Evolutionary conservation across 2,888 invertebrate species (phyloP), one percentile per base, ranked within the genome.

Genomic region (Acrocera orbiculus): DNA sequence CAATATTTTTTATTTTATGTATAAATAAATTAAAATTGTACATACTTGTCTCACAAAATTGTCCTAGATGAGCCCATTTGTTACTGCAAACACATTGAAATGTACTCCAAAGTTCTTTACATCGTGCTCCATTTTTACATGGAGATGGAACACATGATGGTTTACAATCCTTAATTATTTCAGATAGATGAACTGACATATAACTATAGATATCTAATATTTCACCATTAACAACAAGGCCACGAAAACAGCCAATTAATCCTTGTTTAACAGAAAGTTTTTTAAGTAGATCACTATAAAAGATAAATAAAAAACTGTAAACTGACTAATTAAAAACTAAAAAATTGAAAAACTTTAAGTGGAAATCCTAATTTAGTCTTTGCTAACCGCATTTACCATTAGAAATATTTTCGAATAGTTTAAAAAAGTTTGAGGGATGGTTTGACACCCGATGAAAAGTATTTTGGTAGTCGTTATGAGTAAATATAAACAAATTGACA

Each of bases 131-230:
- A 54, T 93, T 90, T 56, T 80, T 76, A 54, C 92, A 93, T 7
- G 90, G 90, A 53, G 87, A 87, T 1, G 89, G 87, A 42, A 86
- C 85, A 58, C 93, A 93, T 0, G 87, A 87, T 1, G 90, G 89
- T 52, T 83, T 85, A 53, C 93, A 93, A 53, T 89, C 87, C 54
- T 82, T 81, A 39, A 86, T 85, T 40, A 92, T 89, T 58, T 87
- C 89, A 30, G 82, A 83, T 34, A 87, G 61, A 61, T 87, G 86
- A 19, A 86, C 86, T 25, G 85, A 83, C 81, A 83, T 86, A 57
- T 87, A 87, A 44, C 82, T 83, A 60, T 87, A 83, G 42, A 93
- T 82, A 51, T 90, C 86, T 26, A 90, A 64, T 40, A 87, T 79
- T 63, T 83, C 82, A 13, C 86, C 85, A 50, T 92, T 92, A 15